Conservation (phyloP, 2,797 vertebrate species). For the Emydoidea blandingii region DNA sequence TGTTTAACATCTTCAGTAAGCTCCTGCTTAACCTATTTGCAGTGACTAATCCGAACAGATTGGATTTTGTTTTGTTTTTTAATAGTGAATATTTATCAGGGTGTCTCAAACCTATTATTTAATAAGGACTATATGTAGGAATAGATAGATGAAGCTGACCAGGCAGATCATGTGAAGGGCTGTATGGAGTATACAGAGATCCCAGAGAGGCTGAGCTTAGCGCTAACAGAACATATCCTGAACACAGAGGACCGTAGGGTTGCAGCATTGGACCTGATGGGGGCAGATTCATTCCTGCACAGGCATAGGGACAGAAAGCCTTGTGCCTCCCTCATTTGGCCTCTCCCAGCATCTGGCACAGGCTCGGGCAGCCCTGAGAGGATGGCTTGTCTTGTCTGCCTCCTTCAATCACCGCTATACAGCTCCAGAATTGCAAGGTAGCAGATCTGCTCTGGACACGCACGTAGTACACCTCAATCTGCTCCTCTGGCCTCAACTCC, state of each 20-base stretch:
- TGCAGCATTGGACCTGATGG: not conserved
- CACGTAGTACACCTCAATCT: not conserved
- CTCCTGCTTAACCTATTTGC: not conserved
- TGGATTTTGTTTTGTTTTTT: not conserved
- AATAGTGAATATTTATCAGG: fast-evolving
- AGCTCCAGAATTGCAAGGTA: not conserved
- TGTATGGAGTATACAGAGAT: not conserved
- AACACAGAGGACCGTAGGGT: not conserved
- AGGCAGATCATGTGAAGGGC: not conserved
- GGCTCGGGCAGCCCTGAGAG: not conserved
- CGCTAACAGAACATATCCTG: not conserved
- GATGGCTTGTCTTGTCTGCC: not conserved
- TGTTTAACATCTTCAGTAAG: not conserved
- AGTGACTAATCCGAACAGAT: not conserved
- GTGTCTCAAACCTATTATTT: not conserved
- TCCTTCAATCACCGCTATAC: not conserved
- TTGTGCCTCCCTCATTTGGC: not conserved
- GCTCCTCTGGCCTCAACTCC: not conserved
- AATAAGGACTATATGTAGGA: not conserved
- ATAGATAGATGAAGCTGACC: fast-evolving
- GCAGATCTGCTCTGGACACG: not conserved
- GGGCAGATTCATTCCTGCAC: not conserved
- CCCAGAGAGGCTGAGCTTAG: not conserved
- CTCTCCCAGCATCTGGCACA: not conserved
- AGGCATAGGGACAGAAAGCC: not conserved